Percentiles rank a stretch among this genome's conserved stretches.
phyloP scores from a whole-genome alignment of 1,140 invertebrate species.

The Propsilocerus akamusi region DNA sequence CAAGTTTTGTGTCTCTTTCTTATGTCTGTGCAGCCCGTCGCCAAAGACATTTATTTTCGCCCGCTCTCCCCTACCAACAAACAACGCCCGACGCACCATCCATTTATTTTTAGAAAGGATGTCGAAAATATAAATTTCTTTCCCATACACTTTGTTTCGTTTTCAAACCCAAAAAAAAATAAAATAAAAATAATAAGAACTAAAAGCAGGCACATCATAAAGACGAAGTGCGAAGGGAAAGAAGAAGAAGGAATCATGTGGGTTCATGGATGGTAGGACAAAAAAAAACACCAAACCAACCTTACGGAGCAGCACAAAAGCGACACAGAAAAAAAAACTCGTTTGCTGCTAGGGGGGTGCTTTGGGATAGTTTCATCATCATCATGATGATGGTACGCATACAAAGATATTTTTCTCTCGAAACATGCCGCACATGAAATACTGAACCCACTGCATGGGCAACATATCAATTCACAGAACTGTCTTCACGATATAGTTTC shows the following conservation, averaged over 20 bases:
- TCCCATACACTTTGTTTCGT: too few relatives aligned
- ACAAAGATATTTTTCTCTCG: not conserved
- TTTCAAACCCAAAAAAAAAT: not conserved
- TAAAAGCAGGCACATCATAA: not conserved
- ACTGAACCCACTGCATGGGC: too few relatives aligned
- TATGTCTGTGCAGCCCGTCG: too few relatives aligned
- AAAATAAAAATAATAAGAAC: not conserved
- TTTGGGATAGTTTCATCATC: not conserved
- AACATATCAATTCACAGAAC: too few relatives aligned
- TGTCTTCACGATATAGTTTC: too few relatives aligned
- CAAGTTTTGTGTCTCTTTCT: too few relatives aligned
- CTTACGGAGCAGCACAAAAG: too few relatives aligned
- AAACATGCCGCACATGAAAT: not conserved
- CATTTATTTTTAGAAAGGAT: slow-evolving; percentile 1
- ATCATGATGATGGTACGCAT: not conserved
- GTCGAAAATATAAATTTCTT: too few relatives aligned
- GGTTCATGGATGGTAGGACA: too few relatives aligned
- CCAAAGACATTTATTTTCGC: not conserved
- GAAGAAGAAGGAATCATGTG: not conserved
- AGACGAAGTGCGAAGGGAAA: too few relatives aligned
- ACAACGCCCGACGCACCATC: not conserved
- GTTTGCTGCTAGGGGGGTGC: not conserved
- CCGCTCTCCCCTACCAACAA: not conserved
- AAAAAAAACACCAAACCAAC: too few relatives aligned
- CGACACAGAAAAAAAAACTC: not conserved